Evolutionary conservation across 2,113 vertebrate genomes (phyloP), one percentile per base, ranked within the genome.

Genomic region (Equus quagga): DNA sequence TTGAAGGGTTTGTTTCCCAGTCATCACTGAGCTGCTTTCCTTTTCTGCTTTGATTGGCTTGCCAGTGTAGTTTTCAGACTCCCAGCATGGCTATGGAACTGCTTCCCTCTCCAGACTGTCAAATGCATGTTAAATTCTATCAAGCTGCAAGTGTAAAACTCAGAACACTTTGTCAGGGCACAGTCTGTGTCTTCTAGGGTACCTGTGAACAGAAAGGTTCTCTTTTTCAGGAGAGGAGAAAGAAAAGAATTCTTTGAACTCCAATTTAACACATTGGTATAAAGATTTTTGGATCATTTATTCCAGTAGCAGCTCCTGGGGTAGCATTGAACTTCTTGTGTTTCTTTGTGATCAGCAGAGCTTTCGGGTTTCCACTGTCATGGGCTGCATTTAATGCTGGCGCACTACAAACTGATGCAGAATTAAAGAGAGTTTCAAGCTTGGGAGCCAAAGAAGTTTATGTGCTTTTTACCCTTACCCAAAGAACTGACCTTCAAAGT

Each of bases 341-440:
- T 51, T 86, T 87, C 86, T 97, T 94, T 96, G 44, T 72, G n/a
- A 81, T 72, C 36, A 62, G 54, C 24, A 60, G 33, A 58, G 26
- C 64, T 95, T 95, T 85, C 36, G 33, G n/a, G 12, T 96, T 95
- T 93, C 67, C 14, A 3, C 33, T 33, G 67, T 93, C 76, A 89
- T 79, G 76, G 41, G 36, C 46, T 89, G 31, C 23, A 76, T 80
- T 84, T 96, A 72, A 89, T 92, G 17, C 28, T 80, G 54, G 19
- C 78, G 60, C 87, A 88, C 84, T 88, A 92, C 51, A 94, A 96
- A 95, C 31, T 89, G 44, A 82, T 21, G 6, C 49, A 94, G 92
- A 97, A 94, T 79, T 80, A 91, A 96, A 83, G 12, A 26, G 26
- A 78, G 79, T 89, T 96, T 89, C 79, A 70, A 93, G 36, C 46